Percentiles rank a stretch among this genome's conserved stretches.
Conservation (phyloP, 2,888 invertebrate species). For the Cryptus armator region DNA sequence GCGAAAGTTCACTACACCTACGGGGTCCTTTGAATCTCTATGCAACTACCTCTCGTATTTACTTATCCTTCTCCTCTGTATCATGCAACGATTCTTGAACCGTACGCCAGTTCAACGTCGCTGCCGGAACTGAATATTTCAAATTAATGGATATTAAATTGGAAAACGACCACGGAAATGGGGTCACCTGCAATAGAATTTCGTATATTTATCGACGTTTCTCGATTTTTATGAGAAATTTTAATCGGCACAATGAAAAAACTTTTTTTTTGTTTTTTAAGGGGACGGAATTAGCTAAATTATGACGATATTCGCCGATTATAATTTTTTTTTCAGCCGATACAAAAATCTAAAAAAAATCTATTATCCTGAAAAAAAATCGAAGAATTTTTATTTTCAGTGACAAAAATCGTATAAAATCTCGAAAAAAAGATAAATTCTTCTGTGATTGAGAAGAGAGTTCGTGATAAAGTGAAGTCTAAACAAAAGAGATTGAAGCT, state of each 20-base stretch:
- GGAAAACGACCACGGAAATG: neutral
- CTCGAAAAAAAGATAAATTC: constrained; percentile 18
- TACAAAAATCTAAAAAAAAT: too few species aligned
- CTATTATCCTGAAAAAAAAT: too few species aligned
- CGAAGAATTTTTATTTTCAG: too few species aligned
- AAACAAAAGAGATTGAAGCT: constrained; percentile 34
- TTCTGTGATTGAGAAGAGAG: constrained; percentile 5
- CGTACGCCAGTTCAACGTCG: neutral
- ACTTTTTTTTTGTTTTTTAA: neutral
- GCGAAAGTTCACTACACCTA: neutral
- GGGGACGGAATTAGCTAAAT: neutral
- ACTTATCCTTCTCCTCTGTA: neutral
- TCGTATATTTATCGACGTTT: neutral
- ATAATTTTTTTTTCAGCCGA: neutral
- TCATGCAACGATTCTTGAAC: neutral
- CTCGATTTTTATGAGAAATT: neutral
- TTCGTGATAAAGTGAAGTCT: constrained; percentile 29
- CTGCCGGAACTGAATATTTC: neutral
- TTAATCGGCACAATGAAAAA: neutral
- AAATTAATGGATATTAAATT: neutral
- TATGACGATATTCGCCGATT: neutral
- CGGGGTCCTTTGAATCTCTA: neutral
- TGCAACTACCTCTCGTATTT: neutral
- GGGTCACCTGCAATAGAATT: neutral
- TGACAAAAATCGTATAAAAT: neutral